Conservation (phyloP, 2,797 vertebrate species). For the Danio jaintianensis region DNA sequence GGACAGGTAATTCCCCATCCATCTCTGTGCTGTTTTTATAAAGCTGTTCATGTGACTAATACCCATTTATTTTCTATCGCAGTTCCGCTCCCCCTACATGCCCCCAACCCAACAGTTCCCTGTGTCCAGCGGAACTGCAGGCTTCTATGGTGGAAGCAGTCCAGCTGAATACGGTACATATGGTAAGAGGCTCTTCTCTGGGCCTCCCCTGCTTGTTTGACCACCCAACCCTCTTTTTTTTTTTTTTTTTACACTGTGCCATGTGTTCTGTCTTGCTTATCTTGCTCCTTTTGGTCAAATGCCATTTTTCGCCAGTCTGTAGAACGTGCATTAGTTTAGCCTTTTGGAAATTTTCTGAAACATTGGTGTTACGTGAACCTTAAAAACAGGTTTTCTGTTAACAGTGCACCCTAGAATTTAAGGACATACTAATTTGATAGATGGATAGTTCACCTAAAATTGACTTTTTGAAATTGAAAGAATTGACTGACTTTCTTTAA, state of each 20-base stretch:
- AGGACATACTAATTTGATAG: no score
- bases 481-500: no score
- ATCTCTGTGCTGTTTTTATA: neutral
- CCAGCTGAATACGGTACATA: slow-evolving; percentile 90
- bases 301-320: neutral
- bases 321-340: neutral
- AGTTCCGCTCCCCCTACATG: slow-evolving; percentile 88
- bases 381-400: no score
- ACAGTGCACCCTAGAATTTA: no score
- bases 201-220: slow-evolving; percentile 22
- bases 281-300: neutral
- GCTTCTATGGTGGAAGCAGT: slow-evolving; percentile 91
- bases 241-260: neutral
- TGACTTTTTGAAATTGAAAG: no score
- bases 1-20: slow-evolving; percentile 83
- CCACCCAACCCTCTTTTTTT: neutral
- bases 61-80: slow-evolving; percentile 1
- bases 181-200: slow-evolving; percentile 78
- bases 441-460: no score
- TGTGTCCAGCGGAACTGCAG: slow-evolving; percentile 86
- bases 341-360: neutral
- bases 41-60: neutral
- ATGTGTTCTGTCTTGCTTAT: neutral
- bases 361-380: no score
- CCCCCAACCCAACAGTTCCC: slow-evolving; percentile 92